A percentile compares a stretch with the other conserved stretches of the same genome.
phyloP scores from a whole-genome alignment of 2,113 vertebrate species.

The Suricata suricatta region DNA sequence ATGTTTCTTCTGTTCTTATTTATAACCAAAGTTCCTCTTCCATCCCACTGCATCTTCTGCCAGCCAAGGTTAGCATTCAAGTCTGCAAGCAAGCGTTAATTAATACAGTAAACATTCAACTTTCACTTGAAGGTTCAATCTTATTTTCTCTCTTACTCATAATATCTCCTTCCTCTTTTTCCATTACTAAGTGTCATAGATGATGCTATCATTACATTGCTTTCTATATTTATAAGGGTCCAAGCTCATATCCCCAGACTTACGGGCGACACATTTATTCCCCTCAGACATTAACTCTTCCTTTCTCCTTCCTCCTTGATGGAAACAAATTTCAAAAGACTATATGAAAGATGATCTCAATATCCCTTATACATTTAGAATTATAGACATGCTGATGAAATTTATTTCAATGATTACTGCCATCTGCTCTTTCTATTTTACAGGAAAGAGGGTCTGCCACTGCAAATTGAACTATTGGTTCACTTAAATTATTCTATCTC shows the following conservation, averaged over 20 bases:
- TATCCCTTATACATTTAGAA: constrained; percentile 32
- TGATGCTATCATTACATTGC: constrained; percentile 55
- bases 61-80: neutral
- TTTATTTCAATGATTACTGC: constrained; percentile 57
- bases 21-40: constrained; percentile 27
- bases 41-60: neutral
- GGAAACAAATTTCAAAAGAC: constrained; percentile 53
- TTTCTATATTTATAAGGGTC: constrained; percentile 51
- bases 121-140: constrained; percentile 18
- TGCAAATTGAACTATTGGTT: constrained; percentile 29
- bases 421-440: constrained; percentile 37
- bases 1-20: constrained; percentile 12
- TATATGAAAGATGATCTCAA: constrained; percentile 52
- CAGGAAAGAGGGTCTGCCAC: neutral
- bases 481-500: constrained; percentile 37
- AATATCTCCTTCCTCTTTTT: constrained; percentile 31
- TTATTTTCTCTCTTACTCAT: constrained; percentile 27
- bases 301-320: constrained; percentile 39
- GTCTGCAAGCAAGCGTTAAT: constrained; percentile 15
- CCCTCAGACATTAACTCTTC: constrained; percentile 53
- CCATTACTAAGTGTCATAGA: constrained; percentile 47
- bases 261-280: constrained; percentile 48
- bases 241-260: constrained; percentile 26
- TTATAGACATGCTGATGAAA: constrained; percentile 25
- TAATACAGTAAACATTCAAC: neutral